Evolutionary conservation across 2,888 invertebrate genomes (phyloP).

Genomic region (Mythimna albipuncta): DNA sequence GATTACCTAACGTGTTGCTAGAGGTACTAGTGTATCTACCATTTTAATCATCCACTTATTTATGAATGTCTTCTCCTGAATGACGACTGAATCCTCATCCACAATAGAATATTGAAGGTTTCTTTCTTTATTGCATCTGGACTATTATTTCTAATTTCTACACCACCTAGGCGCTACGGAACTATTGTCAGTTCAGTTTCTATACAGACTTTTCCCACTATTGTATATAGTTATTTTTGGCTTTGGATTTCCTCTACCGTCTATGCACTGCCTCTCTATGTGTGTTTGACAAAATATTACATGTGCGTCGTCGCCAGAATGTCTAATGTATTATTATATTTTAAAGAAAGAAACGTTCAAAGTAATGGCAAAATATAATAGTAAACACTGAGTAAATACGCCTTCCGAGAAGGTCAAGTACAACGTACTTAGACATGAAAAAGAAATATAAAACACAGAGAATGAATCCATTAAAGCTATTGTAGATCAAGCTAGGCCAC

Average conservation of each 20-base stretch:
- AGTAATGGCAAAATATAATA: not conserved
- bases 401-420: slow-evolving; percentile 5
- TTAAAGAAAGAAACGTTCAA: not conserved
- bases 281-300: not conserved
- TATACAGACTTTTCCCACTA: not conserved
- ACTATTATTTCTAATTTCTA: too few relatives aligned
- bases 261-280: too few relatives aligned
- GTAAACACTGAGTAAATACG: not conserved
- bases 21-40: not conserved
- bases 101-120: slow-evolving; percentile 3
- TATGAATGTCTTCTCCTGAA: not conserved
- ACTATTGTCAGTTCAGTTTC: too few relatives aligned
- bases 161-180: too few relatives aligned
- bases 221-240: not conserved
- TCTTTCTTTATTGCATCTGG: too few relatives aligned
- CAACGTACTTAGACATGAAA: slow-evolving; percentile 8
- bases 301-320: too few relatives aligned
- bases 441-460: slow-evolving; percentile 12
- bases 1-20: not conserved
- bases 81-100: not conserved
- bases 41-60: slow-evolving; percentile 1
- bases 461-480: not conserved
- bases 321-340: not conserved
- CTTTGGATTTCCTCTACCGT: not conserved
- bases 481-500: not conserved